Conservation (phyloP, 2,888 invertebrate species). For the Hofmannophila pseudospretella region DNA sequence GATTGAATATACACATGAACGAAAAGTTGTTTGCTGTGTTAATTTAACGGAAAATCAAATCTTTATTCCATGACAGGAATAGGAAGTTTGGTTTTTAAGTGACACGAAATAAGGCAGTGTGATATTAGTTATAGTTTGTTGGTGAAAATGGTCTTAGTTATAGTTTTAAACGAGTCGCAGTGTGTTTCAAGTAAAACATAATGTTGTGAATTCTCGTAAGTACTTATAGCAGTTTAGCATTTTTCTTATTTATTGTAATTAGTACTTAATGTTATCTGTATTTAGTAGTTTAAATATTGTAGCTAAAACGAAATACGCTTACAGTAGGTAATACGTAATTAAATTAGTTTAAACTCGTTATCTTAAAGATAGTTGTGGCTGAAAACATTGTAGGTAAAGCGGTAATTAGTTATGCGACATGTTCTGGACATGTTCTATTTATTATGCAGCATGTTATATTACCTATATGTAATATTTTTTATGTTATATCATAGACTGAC, state of each 20-base stretch:
- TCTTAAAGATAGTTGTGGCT: constrained; percentile 3
- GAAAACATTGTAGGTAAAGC: background rate
- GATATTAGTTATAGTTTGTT: constrained; percentile 63
- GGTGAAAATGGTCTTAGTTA: constrained; percentile 12
- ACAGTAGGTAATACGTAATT: constrained; percentile 29
- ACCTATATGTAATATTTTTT: background rate
- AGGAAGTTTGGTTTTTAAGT: constrained; percentile 15
- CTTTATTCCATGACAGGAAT: constrained; percentile 14
- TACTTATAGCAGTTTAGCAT: constrained; percentile 14
- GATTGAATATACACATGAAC: constrained; percentile 12
- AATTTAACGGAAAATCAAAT: constrained; percentile 14
- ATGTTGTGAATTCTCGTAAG: constrained; percentile 18
- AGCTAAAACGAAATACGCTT: constrained; percentile 50
- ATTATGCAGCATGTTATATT: too few species aligned
- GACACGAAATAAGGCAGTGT: constrained; percentile 37
- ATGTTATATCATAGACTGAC: too few species aligned
- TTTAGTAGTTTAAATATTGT: constrained; percentile 17
- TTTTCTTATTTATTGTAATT: constrained; percentile 30
- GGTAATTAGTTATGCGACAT: background rate
- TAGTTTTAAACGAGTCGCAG: constrained; percentile 18
- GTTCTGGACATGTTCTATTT: background rate
- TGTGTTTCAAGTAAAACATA: constrained; percentile 17
- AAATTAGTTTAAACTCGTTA: constrained; percentile 21
- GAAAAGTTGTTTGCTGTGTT: constrained; percentile 28
- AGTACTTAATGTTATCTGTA: constrained; percentile 12